Base-by-base conservation (phyloP, 1,140 invertebrate species). In the Eulimnadia texana region DNA sequence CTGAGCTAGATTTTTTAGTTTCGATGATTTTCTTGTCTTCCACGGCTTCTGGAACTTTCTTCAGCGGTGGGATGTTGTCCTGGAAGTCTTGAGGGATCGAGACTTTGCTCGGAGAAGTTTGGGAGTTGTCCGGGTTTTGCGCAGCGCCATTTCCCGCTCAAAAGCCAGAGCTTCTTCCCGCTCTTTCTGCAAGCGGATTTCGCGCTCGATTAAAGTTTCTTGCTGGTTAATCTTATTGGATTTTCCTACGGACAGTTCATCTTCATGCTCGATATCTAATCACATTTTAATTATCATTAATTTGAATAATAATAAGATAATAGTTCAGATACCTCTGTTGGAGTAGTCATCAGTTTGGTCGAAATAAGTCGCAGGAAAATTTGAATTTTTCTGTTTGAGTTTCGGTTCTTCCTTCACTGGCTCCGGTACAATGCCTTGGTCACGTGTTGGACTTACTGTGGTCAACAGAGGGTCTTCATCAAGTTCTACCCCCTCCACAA, bases 171-270 rank as follows among this genome's bases (percentile, higher is more conserved):
- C 69, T 52, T 67, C 68, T 60, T 76, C 74, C 23, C 72, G 61
- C 62, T 75, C 72, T 25, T 60, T 64, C 64, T 76, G 75, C n/a
- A 72, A 60, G 22, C 72, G 66, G 28, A 76, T 76, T 63, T 74
- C 72, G 22, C 68, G 66, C 52, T 72, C 70, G 11, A 76, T 72
- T 13, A 75, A 70, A 58, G 69, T 74, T 61, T 76, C 74, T 25
- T 49, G 27, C 19, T 55, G 57, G 59, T 16, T 3, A 10, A 1
- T 59, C 24, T n/a, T 11, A 3, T 13, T 24, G 27, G 33, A 58
- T 49, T 42, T 57, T 23, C 24, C 29, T 29, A 29, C 3, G 22
- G 22, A 3, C 2, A 16, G 55, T 57, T 57, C 55, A 20, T 33
- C 28, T 13, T 57, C 28, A 3, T 20, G 23, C 22, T 51, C 50